Percentiles rank a stretch among this genome's conserved stretches.
phyloP scores from a whole-genome alignment of 2,113 vertebrate species.

The Nothocercus nigrocapillus region DNA sequence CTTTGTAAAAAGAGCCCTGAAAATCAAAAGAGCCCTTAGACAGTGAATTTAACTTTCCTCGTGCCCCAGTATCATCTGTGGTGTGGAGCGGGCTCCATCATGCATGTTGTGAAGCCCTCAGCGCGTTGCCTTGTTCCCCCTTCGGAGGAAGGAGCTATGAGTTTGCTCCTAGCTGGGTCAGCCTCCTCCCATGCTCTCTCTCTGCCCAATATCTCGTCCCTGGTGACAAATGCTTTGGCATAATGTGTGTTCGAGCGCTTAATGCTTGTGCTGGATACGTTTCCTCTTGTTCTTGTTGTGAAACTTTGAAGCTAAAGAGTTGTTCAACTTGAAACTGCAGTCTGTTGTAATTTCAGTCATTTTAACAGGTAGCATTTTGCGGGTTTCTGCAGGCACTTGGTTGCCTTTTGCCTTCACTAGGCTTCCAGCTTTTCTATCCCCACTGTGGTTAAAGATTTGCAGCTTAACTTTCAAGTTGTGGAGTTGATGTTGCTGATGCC shows the following conservation, averaged over 20 bases:
- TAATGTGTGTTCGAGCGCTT: neutral
- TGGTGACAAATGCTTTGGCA: neutral
- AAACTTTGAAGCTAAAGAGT: neutral
- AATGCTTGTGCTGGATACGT: neutral
- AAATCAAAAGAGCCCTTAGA: neutral
- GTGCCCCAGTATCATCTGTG: rapidly evolving
- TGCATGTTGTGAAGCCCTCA: neutral
- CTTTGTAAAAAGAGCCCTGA: neutral
- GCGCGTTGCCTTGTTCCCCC: neutral
- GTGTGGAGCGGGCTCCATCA: neutral
- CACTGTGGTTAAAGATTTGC: neutral
- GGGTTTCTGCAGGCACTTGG: neutral
- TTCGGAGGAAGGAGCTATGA: neutral
- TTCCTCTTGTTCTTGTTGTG: neutral
- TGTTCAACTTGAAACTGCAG: neutral
- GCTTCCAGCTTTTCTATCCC: neutral
- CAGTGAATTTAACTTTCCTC: neutral
- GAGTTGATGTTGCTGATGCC: neutral
- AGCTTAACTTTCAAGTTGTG: neutral
- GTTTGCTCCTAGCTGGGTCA: neutral
- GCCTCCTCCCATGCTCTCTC: neutral
- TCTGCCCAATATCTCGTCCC: rapidly evolving
- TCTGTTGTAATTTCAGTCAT: neutral
- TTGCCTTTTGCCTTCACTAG: neutral
- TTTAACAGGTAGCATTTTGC: neutral